These are phyloP conservation scores for Andrena cerasifolii DNA, from an alignment of 1,140 invertebrate genomes.

Conservation along the genomic window DNA sequence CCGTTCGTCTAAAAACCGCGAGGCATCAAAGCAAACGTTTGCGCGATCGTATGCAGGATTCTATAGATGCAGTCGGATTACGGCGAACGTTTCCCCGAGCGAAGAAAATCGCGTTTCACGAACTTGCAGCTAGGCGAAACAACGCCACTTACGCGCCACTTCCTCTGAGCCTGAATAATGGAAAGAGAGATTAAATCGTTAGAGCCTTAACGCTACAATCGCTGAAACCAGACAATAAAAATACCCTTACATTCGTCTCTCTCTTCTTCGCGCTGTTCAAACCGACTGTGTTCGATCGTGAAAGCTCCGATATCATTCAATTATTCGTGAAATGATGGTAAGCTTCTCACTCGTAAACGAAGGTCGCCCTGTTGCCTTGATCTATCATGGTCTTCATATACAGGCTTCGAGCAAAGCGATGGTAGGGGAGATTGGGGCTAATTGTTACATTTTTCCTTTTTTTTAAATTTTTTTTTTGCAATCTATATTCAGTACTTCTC, in stretches of 20 bases:
- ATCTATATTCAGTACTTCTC: no score
- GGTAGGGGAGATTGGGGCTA: no score
- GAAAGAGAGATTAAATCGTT: not conserved
- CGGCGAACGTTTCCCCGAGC: not conserved
- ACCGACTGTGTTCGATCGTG: not conserved
- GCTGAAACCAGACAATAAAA: not conserved
- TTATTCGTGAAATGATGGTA: no score
- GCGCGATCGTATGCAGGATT: no score
- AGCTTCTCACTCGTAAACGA: no score
- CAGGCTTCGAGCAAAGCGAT: no score
- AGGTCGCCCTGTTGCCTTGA: no score
- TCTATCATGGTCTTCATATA: no score
- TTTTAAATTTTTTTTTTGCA: no score
- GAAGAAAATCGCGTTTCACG: not conserved
- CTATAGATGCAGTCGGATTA: not conserved
- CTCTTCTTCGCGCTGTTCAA: not conserved
- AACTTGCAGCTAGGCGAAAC: not conserved
- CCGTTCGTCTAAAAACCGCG: not conserved
- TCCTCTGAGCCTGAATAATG: not conserved
- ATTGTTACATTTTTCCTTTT: no score
- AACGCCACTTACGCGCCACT: not conserved
- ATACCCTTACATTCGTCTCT: conserved; percentile 5
- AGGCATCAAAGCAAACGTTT: no score
- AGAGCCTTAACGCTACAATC: not conserved
- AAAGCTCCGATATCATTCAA: no score